These are phyloP conservation scores for Neopipo cinnamomea DNA, from an alignment of 2,113 vertebrate genomes.

Conservation along the genomic window DNA sequence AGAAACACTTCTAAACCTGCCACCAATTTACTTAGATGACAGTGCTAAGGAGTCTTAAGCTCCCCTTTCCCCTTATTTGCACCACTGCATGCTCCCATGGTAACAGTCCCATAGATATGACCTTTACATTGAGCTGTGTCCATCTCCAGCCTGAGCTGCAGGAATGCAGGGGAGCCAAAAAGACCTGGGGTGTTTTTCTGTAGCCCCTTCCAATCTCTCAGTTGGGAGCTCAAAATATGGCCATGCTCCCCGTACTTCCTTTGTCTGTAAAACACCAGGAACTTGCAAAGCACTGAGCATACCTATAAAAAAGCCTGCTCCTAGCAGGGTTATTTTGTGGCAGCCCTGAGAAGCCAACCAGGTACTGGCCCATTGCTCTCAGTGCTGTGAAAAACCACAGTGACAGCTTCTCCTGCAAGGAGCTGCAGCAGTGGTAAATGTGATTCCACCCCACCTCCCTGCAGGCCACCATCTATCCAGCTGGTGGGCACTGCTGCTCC, in stretches of 20 bases:
- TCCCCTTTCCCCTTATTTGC: not conserved
- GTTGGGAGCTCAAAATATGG: not conserved
- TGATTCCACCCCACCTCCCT: not conserved
- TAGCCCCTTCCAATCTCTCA: not conserved
- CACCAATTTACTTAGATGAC: not conserved
- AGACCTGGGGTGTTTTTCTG: fast-evolving
- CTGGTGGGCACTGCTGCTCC: not conserved
- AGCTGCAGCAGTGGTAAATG: not conserved
- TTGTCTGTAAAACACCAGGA: not conserved
- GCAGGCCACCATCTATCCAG: not conserved
- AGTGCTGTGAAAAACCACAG: not conserved
- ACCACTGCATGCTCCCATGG: not conserved
- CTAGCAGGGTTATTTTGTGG: not conserved
- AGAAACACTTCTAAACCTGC: not conserved
- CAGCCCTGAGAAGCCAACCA: not conserved
- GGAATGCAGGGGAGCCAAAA: not conserved
- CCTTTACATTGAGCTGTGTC: not conserved
- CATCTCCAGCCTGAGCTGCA: not conserved
- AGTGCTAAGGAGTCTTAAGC: not conserved
- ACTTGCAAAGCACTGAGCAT: not conserved
- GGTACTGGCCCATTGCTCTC: fast-evolving
- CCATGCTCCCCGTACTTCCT: not conserved
- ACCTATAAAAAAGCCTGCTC: not conserved
- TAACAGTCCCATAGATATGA: not conserved
- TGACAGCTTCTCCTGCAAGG: not conserved